Evolutionary conservation across 2,797 vertebrate genomes (phyloP).

Genomic region (Silurus aristotelis): DNA sequence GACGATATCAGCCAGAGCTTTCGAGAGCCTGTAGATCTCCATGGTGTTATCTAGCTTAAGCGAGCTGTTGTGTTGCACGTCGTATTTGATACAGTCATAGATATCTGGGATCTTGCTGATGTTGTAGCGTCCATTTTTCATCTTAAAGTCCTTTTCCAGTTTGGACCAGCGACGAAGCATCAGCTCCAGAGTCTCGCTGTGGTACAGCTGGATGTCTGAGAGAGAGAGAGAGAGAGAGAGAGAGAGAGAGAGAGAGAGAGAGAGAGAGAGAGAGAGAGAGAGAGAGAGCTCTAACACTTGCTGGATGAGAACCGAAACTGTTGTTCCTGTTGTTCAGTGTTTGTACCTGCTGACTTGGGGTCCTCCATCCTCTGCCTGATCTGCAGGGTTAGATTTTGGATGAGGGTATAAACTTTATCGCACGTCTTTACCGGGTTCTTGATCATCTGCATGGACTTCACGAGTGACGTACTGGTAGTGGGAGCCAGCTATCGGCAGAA

Average conservation of each 20-base stretch:
- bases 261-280: too few species aligned
- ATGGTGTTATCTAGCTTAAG: slow-evolving; percentile 86
- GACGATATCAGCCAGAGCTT: slow-evolving; percentile 87
- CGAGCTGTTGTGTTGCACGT: slow-evolving; percentile 86
- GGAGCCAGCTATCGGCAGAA: slow-evolving; percentile 77
- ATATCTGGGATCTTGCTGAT: slow-evolving; percentile 92
- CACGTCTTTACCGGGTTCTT: slow-evolving; percentile 89
- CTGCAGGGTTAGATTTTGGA: slow-evolving; percentile 86
- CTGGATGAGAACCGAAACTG: neutral
- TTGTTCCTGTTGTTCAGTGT: neutral
- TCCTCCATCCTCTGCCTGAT: slow-evolving; percentile 87
- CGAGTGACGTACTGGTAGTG: slow-evolving; percentile 81
- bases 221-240: neutral
- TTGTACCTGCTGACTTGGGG: slow-evolving; percentile 82
- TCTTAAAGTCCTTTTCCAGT: slow-evolving; percentile 89
- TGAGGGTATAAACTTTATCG: slow-evolving; percentile 86
- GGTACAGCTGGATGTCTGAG: slow-evolving; percentile 87
- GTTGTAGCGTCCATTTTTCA: slow-evolving; percentile 87
- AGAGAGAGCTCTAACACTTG: neutral
- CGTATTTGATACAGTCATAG: slow-evolving; percentile 91
- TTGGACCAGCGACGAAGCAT: slow-evolving; percentile 90
- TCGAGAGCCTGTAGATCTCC: slow-evolving; percentile 87
- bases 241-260: neutral
- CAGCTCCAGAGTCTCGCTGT: slow-evolving; percentile 87
- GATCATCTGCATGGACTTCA: slow-evolving; percentile 88